Conservation (phyloP, 2,888 invertebrate species). For the Zhengitettix transpicula region DNA sequence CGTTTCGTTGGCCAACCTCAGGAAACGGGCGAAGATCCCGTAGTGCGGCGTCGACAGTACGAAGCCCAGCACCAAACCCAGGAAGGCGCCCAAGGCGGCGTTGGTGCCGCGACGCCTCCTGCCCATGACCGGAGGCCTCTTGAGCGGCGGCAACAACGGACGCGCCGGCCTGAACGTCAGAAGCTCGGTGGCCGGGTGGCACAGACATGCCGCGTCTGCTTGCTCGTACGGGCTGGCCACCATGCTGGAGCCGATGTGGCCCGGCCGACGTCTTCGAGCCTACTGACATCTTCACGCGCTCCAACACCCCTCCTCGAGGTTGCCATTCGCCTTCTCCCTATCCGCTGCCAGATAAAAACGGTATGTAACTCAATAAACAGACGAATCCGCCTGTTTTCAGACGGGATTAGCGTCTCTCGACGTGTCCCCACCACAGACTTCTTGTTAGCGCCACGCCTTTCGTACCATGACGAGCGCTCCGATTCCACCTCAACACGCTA, state of each 20-base stretch:
- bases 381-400: too few relatives aligned
- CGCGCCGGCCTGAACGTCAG: slow-evolving; percentile 6
- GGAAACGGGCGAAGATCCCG: neutral
- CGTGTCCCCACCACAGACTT: too few relatives aligned
- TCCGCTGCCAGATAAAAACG: too few relatives aligned
- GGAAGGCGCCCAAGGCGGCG: slow-evolving; percentile 6
- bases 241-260: slow-evolving; percentile 2
- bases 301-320: neutral
- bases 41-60: neutral
- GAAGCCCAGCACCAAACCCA: slow-evolving; percentile 6
- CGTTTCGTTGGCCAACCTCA: neutral
- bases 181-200: slow-evolving; percentile 6
- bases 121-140: neutral
- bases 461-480: too few relatives aligned
- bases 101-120: slow-evolving; percentile 6
- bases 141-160: slow-evolving; percentile 1
- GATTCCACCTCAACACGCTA: too few relatives aligned
- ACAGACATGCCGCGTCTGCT: slow-evolving; percentile 2
- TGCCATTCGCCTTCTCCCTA: too few relatives aligned
- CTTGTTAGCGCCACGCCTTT: too few relatives aligned
- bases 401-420: too few relatives aligned
- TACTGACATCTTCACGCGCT: slow-evolving; percentile 1
- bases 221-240: slow-evolving; percentile 2
- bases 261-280: slow-evolving; percentile 1
- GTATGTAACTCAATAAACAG: too few relatives aligned